phyloP scores from a whole-genome alignment of 1,140 invertebrate genomes.

The Heterodera schachtii region DNA sequence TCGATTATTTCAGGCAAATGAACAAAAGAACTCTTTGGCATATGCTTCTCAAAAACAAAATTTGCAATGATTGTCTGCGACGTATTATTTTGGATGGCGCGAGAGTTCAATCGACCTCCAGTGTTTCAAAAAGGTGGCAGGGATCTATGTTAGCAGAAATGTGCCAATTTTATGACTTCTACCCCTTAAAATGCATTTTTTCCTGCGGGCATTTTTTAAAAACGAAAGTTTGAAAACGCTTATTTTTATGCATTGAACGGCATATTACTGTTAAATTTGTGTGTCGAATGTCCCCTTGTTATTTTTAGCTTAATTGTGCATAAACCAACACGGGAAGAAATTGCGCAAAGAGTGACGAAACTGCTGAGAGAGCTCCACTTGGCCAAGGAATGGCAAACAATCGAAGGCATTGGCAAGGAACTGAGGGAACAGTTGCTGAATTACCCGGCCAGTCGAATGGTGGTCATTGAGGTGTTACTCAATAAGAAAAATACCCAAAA shows the following conservation, averaged over 20 bases:
- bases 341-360: constrained; percentile 38
- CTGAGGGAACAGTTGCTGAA: constrained; percentile 48
- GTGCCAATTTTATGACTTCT: not conserved
- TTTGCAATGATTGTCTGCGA: no score
- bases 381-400: constrained; percentile 42
- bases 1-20: no score
- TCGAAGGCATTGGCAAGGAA: constrained; percentile 42
- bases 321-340: constrained; percentile 49
- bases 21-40: no score
- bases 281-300: not conserved
- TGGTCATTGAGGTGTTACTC: constrained; percentile 40
- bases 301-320: not conserved
- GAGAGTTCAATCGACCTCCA: not conserved
- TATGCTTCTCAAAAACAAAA: no score
- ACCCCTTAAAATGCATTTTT: no score
- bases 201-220: no score
- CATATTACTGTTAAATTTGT: not conserved
- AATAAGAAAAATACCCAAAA: not conserved
- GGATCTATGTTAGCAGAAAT: no score
- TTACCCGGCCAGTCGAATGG: constrained; percentile 53
- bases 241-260: not conserved
- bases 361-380: constrained; percentile 45
- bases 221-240: no score
- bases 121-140: not conserved
- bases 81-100: no score